phyloP scores from a whole-genome alignment of 2,888 invertebrate genomes.

The Heteromyza rotundicornis region DNA sequence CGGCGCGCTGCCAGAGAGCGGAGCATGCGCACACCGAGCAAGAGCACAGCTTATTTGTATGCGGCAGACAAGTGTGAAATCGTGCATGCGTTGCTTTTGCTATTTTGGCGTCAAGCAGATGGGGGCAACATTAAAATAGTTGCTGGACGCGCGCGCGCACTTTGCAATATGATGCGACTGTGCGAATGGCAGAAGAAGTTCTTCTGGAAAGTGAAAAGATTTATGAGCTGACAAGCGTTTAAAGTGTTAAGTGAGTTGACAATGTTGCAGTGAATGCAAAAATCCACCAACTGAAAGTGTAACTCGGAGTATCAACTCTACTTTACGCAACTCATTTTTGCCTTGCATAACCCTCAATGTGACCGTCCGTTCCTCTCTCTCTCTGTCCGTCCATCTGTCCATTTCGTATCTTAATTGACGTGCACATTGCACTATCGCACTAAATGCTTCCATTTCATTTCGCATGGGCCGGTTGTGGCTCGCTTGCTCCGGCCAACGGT shows the following conservation, averaged over 20 bases:
- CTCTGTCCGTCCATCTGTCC: conserved; percentile 36
- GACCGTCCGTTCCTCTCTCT: neutral
- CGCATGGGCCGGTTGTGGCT: neutral
- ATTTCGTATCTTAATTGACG: conserved; percentile 52
- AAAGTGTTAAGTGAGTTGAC: conserved; percentile 53
- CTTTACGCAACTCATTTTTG: neutral
- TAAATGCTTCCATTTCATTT: conserved; percentile 31
- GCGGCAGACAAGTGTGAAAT: neutral
- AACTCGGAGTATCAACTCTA: neutral
- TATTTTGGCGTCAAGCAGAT: too few species aligned
- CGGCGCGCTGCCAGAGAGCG: neutral
- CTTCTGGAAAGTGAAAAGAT: conserved; percentile 31
- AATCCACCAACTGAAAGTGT: neutral
- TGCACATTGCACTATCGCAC: conserved; percentile 54
- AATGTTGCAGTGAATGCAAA: conserved; percentile 35
- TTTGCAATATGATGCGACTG: too few species aligned
- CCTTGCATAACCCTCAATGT: neutral
- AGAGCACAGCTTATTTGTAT: neutral
- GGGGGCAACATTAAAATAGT: neutral
- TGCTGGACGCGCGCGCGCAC: too few species aligned
- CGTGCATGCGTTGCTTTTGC: too few species aligned
- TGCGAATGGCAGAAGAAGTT: neutral
- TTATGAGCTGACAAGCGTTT: conserved; percentile 53
- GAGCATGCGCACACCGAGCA: neutral
- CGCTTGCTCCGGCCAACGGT: neutral